Percentiles rank a stretch among this genome's conserved stretches.
Conservation (phyloP, 2,888 invertebrate species). For the Germaria angustata region DNA sequence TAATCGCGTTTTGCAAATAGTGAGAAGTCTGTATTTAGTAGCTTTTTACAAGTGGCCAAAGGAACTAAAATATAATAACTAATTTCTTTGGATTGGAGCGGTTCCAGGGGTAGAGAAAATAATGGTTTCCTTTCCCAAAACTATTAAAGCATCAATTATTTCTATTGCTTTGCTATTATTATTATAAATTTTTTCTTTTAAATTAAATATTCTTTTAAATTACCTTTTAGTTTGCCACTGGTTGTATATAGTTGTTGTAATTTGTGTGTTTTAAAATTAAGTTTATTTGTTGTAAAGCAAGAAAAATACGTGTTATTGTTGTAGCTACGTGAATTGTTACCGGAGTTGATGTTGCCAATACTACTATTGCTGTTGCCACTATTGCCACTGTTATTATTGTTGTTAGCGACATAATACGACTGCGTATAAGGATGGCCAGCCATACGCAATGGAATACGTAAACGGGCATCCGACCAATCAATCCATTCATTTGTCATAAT, state of each 20-base stretch:
- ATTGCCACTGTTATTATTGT: constrained; percentile 23
- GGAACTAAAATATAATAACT: too few relatives aligned
- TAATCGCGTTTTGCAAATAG: too few relatives aligned
- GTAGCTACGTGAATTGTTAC: background rate
- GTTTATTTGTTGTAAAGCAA: constrained; percentile 70
- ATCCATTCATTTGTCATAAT: constrained; percentile 80
- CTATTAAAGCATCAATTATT: too few relatives aligned
- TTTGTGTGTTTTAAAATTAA: constrained; percentile 75
- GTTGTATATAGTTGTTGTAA: constrained; percentile 75
- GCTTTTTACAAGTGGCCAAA: too few relatives aligned
- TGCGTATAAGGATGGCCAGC: constrained; percentile 73
- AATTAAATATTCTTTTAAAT: too few relatives aligned
- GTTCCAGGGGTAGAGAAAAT: too few relatives aligned
- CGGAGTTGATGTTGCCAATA: constrained; percentile 40
- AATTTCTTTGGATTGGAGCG: too few relatives aligned
- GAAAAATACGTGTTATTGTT: constrained; percentile 62
- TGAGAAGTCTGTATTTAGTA: too few relatives aligned
- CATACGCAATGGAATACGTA: constrained; percentile 77
- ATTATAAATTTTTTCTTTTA: too few relatives aligned
- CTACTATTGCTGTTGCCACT: constrained; percentile 40
- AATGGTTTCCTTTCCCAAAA: too few relatives aligned
- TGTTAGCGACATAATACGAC: constrained; percentile 67
- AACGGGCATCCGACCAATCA: constrained; percentile 79
- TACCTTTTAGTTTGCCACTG: constrained; percentile 74
- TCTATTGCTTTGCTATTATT: too few relatives aligned